Evolutionary conservation across 2,888 invertebrate genomes (phyloP).

Genomic region (Siphonodentalium dalli): DNA sequence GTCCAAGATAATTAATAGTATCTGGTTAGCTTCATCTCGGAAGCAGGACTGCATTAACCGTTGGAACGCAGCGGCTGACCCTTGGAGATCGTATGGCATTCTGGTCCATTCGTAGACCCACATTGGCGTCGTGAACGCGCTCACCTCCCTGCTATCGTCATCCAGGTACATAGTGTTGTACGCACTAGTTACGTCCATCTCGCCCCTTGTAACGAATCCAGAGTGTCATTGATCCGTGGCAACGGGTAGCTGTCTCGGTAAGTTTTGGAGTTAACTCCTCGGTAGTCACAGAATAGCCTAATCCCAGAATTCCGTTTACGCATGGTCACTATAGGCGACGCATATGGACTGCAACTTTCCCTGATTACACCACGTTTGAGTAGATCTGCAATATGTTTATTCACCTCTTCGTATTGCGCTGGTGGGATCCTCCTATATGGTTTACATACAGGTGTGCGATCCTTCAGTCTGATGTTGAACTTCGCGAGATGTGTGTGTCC

Average conservation of each 20-base stretch:
- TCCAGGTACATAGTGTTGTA: slow-evolving; percentile 24
- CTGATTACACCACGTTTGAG: slow-evolving; percentile 20
- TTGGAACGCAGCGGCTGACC: slow-evolving; percentile 12
- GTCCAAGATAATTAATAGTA: slow-evolving; percentile 9
- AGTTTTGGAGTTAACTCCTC: slow-evolving; percentile 22
- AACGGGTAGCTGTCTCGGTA: slow-evolving; percentile 21
- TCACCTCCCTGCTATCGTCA: background rate
- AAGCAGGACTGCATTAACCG: slow-evolving; percentile 14
- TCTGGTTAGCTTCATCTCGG: slow-evolving; percentile 4
- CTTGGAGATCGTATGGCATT: slow-evolving; percentile 8
- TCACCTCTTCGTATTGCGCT: slow-evolving; percentile 6
- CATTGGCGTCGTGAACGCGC: slow-evolving; percentile 4
- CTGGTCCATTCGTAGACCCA: slow-evolving; percentile 10
- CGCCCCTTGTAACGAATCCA: slow-evolving; percentile 22
- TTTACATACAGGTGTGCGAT: slow-evolving; percentile 3
- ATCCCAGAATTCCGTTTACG: slow-evolving; percentile 25
- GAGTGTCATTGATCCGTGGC: slow-evolving; percentile 26
- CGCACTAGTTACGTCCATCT: slow-evolving; percentile 19
- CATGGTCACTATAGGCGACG: slow-evolving; percentile 30
- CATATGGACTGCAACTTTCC: slow-evolving; percentile 23
- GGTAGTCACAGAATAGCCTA: slow-evolving; percentile 22
- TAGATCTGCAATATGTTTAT: slow-evolving; percentile 14
- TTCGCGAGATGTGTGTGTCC: slow-evolving; percentile 1
- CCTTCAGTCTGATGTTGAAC: background rate
- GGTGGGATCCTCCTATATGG: slow-evolving; percentile 14